Evolutionary conservation across 2,113 vertebrate species (phyloP).

Genomic region (Cygnus buccinator): DNA sequence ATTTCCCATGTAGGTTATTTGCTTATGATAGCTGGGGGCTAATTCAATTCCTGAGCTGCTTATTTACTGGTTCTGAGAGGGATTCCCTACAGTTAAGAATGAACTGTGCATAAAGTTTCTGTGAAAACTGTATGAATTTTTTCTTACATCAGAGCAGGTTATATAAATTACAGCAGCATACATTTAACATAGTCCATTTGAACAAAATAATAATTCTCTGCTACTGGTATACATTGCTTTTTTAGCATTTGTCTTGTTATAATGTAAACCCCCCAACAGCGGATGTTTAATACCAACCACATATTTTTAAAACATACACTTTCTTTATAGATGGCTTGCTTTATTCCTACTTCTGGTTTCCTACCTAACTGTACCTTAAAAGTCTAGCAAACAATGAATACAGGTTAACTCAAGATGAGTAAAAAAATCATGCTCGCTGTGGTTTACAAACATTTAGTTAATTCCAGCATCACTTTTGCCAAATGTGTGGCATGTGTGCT

Average conservation of each 20-base stretch:
- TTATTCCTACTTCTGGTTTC: neutral
- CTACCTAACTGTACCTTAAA: neutral
- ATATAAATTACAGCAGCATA: neutral
- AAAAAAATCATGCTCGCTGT: neutral
- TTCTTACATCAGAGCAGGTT: slow-evolving; percentile 15
- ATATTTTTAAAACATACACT: neutral
- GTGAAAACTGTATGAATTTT: slow-evolving; percentile 27
- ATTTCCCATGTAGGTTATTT: slow-evolving; percentile 79
- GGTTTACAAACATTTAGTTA: neutral
- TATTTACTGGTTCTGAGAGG: slow-evolving; percentile 75
- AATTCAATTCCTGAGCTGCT: slow-evolving; percentile 80
- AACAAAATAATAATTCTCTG: neutral
- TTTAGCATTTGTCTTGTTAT: neutral
- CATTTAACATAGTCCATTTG: slow-evolving; percentile 1
- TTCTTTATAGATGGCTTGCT: neutral
- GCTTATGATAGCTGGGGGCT: slow-evolving; percentile 71
- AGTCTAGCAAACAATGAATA: neutral
- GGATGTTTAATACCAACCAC: neutral
- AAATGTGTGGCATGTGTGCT: neutral
- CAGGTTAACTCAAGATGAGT: neutral
- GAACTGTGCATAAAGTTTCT: slow-evolving; percentile 28
- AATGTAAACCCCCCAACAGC: neutral
- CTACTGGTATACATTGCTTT: neutral
- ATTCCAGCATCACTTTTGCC: neutral
- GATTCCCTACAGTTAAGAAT: slow-evolving; percentile 72